Evolutionary conservation across 2,113 vertebrate genomes (phyloP), one percentile per base, ranked within the genome.

Genomic region (Zosterops pallidus): DNA sequence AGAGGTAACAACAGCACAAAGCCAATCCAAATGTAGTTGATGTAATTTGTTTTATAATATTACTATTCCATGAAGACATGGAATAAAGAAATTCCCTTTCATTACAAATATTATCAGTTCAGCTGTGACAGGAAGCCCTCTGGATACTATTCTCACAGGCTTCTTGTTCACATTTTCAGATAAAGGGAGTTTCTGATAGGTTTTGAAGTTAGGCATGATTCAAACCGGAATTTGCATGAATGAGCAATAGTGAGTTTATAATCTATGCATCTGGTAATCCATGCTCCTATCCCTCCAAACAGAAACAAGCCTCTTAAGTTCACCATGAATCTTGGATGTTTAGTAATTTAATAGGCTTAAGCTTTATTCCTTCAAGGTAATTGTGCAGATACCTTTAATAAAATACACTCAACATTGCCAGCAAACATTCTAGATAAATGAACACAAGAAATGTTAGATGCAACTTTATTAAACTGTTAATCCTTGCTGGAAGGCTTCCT

Each of bases 401-500:
- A 95, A 95, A 95, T 74, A 77, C 82, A 84, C 29, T 95, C 92
- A 90, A 67, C 44, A 39, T 83, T 95, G 95, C 95, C 95, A 94
- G 90, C 52, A 94, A 95, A 91, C 86, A 86, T 96, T 97, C 90
- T 96, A 94, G 83, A 92, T 91, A 97, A 97, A 97, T 92, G 96
- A 97, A 96, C 83, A 94, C 77, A 96, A 96, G 95, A 97, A 97
- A 97, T 92, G 94, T 86, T 97, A 97, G 97, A 94, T 97, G 96
- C 92, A 96, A 97, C 95, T 96, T 96, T 98, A 97, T 98, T 97
- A 96, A 96, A 95, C 89, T 97, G 90, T 95, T 97, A 98, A 98
- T 97, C 97, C 96, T 97, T 71, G 97, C 97, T 97, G 85, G 96
- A 96, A 97, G 97, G 97, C 97, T 97, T 98, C 97, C 97, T 97